phyloP scores from a whole-genome alignment of 2,113 vertebrate species.

The Rhinolophus ferrumequinum region DNA sequence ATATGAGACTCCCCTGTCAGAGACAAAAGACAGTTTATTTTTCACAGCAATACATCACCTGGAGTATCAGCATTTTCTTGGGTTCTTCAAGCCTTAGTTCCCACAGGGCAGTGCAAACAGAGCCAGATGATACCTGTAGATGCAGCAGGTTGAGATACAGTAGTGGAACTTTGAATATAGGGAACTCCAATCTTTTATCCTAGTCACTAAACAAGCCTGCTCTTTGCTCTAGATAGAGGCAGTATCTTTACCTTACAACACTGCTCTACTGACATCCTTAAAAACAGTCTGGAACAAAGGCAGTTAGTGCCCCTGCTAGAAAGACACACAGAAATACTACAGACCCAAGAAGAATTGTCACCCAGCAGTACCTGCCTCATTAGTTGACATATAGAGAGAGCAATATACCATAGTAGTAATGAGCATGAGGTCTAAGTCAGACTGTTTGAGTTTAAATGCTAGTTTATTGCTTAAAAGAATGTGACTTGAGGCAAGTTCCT shows the following conservation, averaged over 20 bases:
- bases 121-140: background rate
- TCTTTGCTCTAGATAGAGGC: background rate
- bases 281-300: background rate
- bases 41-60: background rate
- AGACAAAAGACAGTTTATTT: background rate
- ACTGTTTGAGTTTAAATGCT: background rate
- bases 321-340: background rate
- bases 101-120: background rate
- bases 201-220: background rate
- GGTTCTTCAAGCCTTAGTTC: background rate
- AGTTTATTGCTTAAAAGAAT: background rate
- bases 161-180: rapidly evolving
- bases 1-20: background rate
- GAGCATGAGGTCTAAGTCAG: background rate
- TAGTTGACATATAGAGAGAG: background rate
- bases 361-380: background rate
- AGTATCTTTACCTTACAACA: background rate
- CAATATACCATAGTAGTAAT: too few relatives aligned
- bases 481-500: background rate
- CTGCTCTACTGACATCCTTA: background rate
- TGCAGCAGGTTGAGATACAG: background rate
- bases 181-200: too few relatives aligned
- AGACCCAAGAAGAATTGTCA: background rate
- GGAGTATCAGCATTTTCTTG: background rate
- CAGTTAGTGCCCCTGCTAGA: background rate